These are phyloP conservation scores for Trichoplusia ni DNA, from an alignment of 1,140 invertebrate genomes.

Conservation along the genomic window DNA sequence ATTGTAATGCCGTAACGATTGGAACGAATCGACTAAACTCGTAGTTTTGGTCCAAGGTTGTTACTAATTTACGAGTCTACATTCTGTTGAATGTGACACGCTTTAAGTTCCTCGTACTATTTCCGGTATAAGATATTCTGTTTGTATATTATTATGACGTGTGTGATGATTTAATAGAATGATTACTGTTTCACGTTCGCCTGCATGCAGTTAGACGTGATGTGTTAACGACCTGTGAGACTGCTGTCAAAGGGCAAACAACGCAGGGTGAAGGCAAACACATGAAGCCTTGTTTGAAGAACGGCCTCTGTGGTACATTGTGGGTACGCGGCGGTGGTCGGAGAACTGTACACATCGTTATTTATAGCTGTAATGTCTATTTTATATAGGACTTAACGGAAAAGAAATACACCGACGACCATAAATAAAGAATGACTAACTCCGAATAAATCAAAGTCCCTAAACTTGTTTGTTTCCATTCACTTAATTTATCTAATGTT, in stretches of 20 bases:
- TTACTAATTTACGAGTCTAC: slow-evolving; percentile 19
- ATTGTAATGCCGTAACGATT: slow-evolving; percentile 1
- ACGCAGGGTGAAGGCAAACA: slow-evolving; percentile 53
- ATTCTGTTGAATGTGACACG: background rate
- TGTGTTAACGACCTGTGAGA: slow-evolving; percentile 78
- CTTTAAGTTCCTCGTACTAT: slow-evolving; percentile 14
- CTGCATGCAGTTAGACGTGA: slow-evolving; percentile 67
- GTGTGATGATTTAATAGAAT: slow-evolving; percentile 61
- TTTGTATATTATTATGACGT: slow-evolving; percentile 50
- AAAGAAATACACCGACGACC: too few relatives aligned
- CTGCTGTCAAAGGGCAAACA: slow-evolving; percentile 79
- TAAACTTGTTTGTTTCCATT: too few relatives aligned
- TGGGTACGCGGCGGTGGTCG: slow-evolving; percentile 58
- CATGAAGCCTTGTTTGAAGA: slow-evolving; percentile 55
- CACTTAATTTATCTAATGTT: too few relatives aligned
- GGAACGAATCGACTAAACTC: background rate
- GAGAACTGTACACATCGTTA: background rate
- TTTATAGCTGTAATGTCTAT: background rate
- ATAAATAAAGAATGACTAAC: too few relatives aligned
- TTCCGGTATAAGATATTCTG: slow-evolving; percentile 48
- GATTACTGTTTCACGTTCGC: slow-evolving; percentile 43
- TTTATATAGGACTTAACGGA: too few relatives aligned
- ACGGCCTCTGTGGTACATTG: slow-evolving; percentile 57
- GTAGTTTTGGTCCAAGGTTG: slow-evolving; percentile 9
- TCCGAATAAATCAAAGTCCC: too few relatives aligned